A percentile compares a stretch with the other conserved stretches of the same genome.
phyloP scores from a whole-genome alignment of 2,888 invertebrate species.

The Ptilodon capucinus region DNA sequence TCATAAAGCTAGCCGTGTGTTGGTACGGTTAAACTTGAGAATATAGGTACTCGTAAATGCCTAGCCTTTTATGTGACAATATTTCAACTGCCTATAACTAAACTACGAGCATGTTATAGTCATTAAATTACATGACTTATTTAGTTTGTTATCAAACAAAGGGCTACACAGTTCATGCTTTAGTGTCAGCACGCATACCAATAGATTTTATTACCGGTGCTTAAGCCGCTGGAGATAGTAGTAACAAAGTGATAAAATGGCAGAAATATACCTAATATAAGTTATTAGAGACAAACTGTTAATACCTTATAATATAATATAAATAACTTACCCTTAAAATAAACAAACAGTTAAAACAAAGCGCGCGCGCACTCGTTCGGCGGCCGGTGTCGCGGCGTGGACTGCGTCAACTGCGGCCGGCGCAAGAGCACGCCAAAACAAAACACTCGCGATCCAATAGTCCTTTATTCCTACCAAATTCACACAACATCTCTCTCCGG shows the following conservation, averaged over 20 bases:
- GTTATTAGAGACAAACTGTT: background rate
- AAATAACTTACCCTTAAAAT: slow-evolving; percentile 24
- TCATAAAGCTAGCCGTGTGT: no score
- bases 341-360: slow-evolving; percentile 12
- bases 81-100: no score
- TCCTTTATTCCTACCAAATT: slow-evolving; percentile 24
- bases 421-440: background rate
- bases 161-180: background rate
- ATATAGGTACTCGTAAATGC: background rate
- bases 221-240: no score
- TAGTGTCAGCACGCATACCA: no score
- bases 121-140: no score
- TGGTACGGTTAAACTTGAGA: background rate
- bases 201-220: no score
- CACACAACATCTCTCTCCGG: slow-evolving; percentile 13
- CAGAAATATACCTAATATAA: background rate
- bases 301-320: slow-evolving; percentile 3
- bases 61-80: background rate
- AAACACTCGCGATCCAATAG: slow-evolving; percentile 10
- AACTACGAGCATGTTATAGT: no score
- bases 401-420: slow-evolving; percentile 20
- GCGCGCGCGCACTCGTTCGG: slow-evolving; percentile 26
- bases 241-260: no score
- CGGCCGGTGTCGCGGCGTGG: slow-evolving; percentile 14
- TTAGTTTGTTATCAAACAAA: background rate